Evolutionary conservation across 2,888 invertebrate species (phyloP), one percentile per base, ranked within the genome.

Genomic region (Anoplius nigerrimus): DNA sequence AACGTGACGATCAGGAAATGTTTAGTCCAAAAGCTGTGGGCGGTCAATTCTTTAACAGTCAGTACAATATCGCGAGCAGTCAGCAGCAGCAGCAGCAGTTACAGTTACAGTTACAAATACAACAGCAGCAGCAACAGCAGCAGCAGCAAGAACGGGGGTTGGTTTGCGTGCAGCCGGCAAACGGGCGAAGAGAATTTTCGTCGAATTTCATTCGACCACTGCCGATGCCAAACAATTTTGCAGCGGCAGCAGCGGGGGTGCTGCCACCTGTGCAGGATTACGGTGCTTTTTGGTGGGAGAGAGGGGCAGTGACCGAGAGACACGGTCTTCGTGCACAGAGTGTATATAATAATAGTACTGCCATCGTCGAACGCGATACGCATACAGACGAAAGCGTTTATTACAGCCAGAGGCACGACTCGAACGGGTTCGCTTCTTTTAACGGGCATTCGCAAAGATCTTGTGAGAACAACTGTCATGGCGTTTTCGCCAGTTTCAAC

Each of bases 201-300:
- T 76, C 83, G 24, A 24, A 24, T 8, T 81, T 82, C 60, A 74
- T 82, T 53, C 82, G 80, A 66, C 79, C 82, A 4, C 71, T 82
- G 59, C 80, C 83, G 53, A 69, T 83, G 67, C 73, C 80, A 11
- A 42, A 75, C 21, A 24, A 24, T 24, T 4, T 24, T 2, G 6
- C 24, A 6, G 24, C 24, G 24, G 24, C 3, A 6, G 57, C 24
- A 6, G 24, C 24, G 24, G 24, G 24, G 24, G 57, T 80, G 63
- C 74, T 84, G 46, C 76, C 84, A n/a, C 83, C 86, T 22, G 61
- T 81, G 43, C 78, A 81, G 65, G 82, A 82, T 63, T 76, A 81
- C 62, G 71, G 83, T 46, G 66, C 81, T 27, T 74, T 81, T 59
- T 85, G 84, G 84, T 85, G 84, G 85, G 77, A 84, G 66, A 79